A percentile compares a stretch with the other conserved stretches of the same genome.
These are phyloP conservation scores for Fringilla coelebs DNA, from an alignment of 2,797 vertebrate species.

Conservation along the genomic window DNA sequence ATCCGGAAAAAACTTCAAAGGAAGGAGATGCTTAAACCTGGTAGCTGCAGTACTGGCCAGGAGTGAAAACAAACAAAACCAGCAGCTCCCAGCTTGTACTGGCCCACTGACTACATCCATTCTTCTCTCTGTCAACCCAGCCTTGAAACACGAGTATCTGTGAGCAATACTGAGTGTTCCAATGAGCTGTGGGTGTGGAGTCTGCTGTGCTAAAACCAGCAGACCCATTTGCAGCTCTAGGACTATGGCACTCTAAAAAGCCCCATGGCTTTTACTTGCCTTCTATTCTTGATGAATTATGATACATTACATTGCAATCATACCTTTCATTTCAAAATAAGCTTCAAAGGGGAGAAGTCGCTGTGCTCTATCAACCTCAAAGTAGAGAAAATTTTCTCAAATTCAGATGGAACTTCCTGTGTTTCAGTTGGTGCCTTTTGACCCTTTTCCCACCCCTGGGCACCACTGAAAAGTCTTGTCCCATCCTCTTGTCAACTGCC, in stretches of 20 bases:
- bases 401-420: not conserved
- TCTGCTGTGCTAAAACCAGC: not conserved
- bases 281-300: not conserved
- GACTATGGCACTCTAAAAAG: not conserved
- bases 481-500: not conserved
- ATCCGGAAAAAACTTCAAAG: not conserved
- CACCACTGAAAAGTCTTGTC: not conserved
- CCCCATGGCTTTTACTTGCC: accelerated
- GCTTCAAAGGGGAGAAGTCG: not conserved
- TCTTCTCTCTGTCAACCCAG: not conserved
- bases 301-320: accelerated
- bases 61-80: not conserved
- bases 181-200: not conserved
- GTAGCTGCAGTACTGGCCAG: not conserved
- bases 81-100: not conserved
- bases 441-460: not conserved
- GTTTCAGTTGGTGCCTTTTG: not conserved
- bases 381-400: not conserved
- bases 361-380: not conserved
- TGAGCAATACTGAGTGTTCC: not conserved
- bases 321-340: not conserved
- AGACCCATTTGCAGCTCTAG: not conserved
- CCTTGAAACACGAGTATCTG: not conserved
- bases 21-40: not conserved
- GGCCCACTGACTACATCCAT: not conserved